phyloP scores from a whole-genome alignment of 2,113 vertebrate species.

The Dipodomys spectabilis region DNA sequence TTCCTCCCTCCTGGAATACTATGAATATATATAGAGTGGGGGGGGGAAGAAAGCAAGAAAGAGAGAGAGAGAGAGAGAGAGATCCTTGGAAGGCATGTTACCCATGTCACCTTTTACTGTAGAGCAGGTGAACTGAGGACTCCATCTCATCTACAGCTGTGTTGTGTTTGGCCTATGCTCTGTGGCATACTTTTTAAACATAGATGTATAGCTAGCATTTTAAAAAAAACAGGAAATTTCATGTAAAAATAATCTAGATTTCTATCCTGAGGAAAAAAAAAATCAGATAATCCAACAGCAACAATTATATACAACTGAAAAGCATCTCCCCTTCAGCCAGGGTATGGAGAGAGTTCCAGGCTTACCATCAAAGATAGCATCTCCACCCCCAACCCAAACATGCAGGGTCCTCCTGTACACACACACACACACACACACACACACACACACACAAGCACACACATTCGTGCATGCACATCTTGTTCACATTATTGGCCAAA shows the following conservation, averaged over 20 bases:
- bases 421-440: neutral
- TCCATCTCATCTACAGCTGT: neutral
- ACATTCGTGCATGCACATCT: neutral
- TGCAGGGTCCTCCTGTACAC: neutral
- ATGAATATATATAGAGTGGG: neutral
- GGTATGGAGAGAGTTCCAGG: neutral
- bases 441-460: neutral
- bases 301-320: slow-evolving; percentile 48
- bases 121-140: neutral
- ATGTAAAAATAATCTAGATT: slow-evolving; percentile 43
- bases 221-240: slow-evolving; percentile 53
- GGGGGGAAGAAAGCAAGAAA: no score
- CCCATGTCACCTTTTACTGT: neutral
- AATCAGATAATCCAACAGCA: neutral
- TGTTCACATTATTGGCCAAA: neutral
- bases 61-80: no score
- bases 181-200: neutral
- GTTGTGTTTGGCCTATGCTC: neutral
- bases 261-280: slow-evolving; percentile 33
- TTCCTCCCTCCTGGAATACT: neutral
- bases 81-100: neutral
- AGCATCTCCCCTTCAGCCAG: neutral
- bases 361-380: neutral
- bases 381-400: neutral
- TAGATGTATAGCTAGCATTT: slow-evolving; percentile 35